A percentile compares a stretch with the other conserved stretches of the same genome.
These are phyloP conservation scores for Philereme vetulata DNA, from an alignment of 2,888 invertebrate species.

Conservation along the genomic window DNA sequence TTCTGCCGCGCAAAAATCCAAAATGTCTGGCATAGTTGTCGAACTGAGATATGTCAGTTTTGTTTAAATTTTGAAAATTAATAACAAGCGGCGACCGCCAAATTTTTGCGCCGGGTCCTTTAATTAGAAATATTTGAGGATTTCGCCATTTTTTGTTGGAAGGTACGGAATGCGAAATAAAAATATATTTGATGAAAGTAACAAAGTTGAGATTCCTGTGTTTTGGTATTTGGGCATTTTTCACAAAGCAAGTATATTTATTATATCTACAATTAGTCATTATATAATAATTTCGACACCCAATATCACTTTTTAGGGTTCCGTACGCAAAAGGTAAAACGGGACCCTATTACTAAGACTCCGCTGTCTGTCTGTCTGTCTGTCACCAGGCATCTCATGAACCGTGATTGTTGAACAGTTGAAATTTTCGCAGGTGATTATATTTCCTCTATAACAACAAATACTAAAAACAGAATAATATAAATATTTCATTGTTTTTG, in stretches of 20 bases:
- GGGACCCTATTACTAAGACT: too few species aligned
- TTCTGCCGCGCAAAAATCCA: constrained; percentile 53
- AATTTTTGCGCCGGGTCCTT: constrained; percentile 61
- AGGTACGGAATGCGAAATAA: constrained; percentile 40
- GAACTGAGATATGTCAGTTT: constrained; percentile 76
- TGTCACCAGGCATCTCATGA: too few species aligned
- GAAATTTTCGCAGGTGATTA: too few species aligned
- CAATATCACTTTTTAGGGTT: too few species aligned
- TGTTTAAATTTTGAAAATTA: constrained; percentile 81
- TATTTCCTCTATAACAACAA: too few species aligned
- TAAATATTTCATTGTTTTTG: too few species aligned
- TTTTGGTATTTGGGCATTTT: constrained; percentile 39
- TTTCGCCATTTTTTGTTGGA: constrained; percentile 58
- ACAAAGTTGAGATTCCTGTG: constrained; percentile 36
- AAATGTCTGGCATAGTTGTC: constrained; percentile 71
- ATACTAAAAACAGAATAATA: too few species aligned
- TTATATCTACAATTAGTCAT: too few species aligned
- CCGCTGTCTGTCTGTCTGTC: too few species aligned
- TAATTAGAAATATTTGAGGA: constrained; percentile 80
- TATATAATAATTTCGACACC: too few species aligned
- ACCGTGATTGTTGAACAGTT: too few species aligned
- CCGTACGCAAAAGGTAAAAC: too few species aligned
- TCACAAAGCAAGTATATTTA: constrained; percentile 21
- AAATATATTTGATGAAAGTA: constrained; percentile 41
- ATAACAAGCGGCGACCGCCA: constrained; percentile 61